phyloP scores from a whole-genome alignment of 2,113 vertebrate genomes.

The Microtus pennsylvanicus region DNA sequence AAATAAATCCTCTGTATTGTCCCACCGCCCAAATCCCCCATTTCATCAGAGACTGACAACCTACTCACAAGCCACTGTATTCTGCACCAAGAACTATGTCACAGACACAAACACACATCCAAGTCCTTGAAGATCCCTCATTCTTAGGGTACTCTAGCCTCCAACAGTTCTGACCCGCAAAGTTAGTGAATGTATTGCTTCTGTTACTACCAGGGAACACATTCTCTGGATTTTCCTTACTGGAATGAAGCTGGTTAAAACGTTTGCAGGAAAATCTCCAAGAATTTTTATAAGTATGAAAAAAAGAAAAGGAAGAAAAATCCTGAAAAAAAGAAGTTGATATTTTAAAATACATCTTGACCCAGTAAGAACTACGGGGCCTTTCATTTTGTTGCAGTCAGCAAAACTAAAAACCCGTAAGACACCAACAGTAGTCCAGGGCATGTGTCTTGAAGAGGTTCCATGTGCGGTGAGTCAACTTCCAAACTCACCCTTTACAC shows the following conservation, averaged over 20 bases:
- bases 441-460: conserved; percentile 47
- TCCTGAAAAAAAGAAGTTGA: conserved; percentile 56
- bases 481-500: conserved; percentile 39
- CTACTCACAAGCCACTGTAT: conserved; percentile 8
- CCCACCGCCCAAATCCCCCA: background rate
- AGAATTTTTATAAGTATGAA: conserved; percentile 32
- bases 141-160: background rate
- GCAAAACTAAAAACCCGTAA: conserved; percentile 68
- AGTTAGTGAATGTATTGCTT: background rate
- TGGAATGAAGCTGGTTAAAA: conserved; percentile 26
- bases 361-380: conserved; percentile 63
- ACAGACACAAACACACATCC: conserved; percentile 4
- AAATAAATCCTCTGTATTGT: background rate
- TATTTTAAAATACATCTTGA: conserved; percentile 76
- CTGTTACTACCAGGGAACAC: conserved; percentile 19
- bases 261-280: conserved; percentile 55
- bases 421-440: conserved; percentile 66
- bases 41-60: background rate
- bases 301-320: background rate
- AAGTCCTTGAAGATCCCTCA: background rate
- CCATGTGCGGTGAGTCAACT: conserved; percentile 55
- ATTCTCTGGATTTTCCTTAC: background rate
- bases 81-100: background rate
- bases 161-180: conserved; percentile 4
- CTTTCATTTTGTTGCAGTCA: conserved; percentile 69